A percentile compares a stretch with the other conserved stretches of the same genome.
phyloP scores from a whole-genome alignment of 2,888 invertebrate species.

The Drosophila anomalata region DNA sequence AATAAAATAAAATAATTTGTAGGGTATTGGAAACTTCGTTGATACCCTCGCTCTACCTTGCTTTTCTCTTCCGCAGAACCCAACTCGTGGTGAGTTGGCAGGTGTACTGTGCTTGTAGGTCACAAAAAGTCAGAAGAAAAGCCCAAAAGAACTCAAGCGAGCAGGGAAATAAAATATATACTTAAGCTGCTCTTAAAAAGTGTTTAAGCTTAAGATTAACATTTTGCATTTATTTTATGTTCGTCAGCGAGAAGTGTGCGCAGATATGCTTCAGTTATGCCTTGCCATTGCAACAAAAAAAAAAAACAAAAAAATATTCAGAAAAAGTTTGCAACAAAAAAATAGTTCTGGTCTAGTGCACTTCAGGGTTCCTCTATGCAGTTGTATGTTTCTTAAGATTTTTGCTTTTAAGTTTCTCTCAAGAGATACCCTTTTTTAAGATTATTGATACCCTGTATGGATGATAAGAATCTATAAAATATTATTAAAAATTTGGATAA shows the following conservation, averaged over 20 bases:
- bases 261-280: conserved; percentile 44
- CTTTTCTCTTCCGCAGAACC: conserved; percentile 18
- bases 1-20: background rate
- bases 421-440: background rate
- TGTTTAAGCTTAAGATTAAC: conserved; percentile 23
- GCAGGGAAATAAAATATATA: conserved; percentile 28
- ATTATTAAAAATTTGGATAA: too few relatives aligned
- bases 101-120: conserved; percentile 41
- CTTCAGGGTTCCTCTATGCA: conserved; percentile 57
- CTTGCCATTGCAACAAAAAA: conserved; percentile 26
- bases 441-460: background rate
- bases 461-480: background rate
- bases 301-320: background rate
- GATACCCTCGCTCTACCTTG: background rate
- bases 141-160: conserved; percentile 29
- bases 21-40: background rate
- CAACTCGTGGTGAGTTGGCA: conserved; percentile 45
- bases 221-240: conserved; percentile 30
- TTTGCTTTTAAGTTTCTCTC: conserved; percentile 5
- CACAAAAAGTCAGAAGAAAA: conserved; percentile 25
- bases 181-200: conserved; percentile 28
- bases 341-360: conserved; percentile 69
- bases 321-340: conserved; percentile 15
- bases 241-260: conserved; percentile 13
- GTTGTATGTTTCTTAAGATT: conserved; percentile 28